A percentile compares a stretch with the other conserved stretches of the same genome.
These are phyloP conservation scores for Liodrosophila aerea DNA, from an alignment of 2,888 invertebrate genomes.

Conservation along the genomic window DNA sequence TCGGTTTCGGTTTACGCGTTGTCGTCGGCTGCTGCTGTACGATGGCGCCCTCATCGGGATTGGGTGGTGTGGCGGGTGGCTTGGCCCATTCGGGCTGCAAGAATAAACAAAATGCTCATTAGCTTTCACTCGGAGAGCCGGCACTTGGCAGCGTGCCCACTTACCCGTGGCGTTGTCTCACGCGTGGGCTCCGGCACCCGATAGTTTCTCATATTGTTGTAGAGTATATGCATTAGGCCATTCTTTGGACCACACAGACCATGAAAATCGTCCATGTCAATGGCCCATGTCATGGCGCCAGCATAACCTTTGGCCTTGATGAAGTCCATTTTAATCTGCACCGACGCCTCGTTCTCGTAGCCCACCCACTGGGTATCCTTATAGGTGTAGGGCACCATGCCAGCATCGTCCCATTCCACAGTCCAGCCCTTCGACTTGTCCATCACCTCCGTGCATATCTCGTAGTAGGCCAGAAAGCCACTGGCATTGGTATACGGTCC, in stretches of 20 bases:
- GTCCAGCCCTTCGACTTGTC: constrained; percentile 90
- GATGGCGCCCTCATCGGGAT: constrained; percentile 82
- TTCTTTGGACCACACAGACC: constrained; percentile 92
- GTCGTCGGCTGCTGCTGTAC: constrained; percentile 65
- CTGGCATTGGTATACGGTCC: constrained; percentile 93
- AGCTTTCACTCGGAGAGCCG: constrained; percentile 23
- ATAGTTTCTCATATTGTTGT: constrained; percentile 88
- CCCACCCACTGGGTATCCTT: constrained; percentile 96
- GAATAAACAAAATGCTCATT: constrained; percentile 18
- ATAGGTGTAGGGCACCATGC: constrained; percentile 92
- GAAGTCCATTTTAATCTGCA: constrained; percentile 95
- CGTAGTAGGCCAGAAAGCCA: constrained; percentile 93
- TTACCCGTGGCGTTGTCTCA: constrained; percentile 87
- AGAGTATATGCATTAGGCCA: constrained; percentile 88
- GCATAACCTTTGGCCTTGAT: constrained; percentile 91
- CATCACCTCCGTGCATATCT: constrained; percentile 90
- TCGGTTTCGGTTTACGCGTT: constrained; percentile 73
- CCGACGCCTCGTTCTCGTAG: constrained; percentile 87
- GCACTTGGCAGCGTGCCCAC: constrained; percentile 57
- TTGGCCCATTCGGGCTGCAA: constrained; percentile 91
- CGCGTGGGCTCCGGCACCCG: constrained; percentile 87
- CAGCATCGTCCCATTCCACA: constrained; percentile 91
- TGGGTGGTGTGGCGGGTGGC: constrained; percentile 88
- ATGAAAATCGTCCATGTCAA: constrained; percentile 93
- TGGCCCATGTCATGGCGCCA: constrained; percentile 96